Conservation (phyloP, 1,140 invertebrate species). For the Tyrophagus putrescentiae region DNA sequence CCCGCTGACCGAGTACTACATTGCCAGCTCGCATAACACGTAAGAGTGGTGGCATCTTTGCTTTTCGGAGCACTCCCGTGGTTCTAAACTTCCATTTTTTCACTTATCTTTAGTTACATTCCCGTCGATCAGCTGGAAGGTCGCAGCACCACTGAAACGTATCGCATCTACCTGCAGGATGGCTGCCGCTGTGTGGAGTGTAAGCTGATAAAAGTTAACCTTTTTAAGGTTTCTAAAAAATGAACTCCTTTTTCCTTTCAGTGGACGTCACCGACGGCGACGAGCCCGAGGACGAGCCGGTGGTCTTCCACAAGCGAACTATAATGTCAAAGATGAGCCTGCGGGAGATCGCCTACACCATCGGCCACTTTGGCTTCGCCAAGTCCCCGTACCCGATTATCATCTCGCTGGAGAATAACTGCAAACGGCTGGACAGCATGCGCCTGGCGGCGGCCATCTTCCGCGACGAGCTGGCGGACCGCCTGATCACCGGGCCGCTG, state of each 20-base stretch:
- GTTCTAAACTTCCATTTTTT: too few relatives aligned
- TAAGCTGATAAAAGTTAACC: too few relatives aligned
- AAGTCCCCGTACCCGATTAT: constrained; percentile 61
- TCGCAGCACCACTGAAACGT: constrained; percentile 42
- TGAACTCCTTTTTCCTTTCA: too few relatives aligned
- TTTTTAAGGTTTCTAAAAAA: too few relatives aligned
- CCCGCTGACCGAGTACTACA: constrained; percentile 48
- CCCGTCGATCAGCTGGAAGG: constrained; percentile 38
- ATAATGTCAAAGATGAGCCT: constrained; percentile 43
- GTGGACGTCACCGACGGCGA: constrained; percentile 48
- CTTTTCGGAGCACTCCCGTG: too few relatives aligned
- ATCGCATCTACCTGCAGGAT: constrained; percentile 36
- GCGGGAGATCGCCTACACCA: constrained; percentile 40
- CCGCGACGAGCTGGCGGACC: constrained; percentile 14
- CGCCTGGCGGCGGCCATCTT: constrained; percentile 61
- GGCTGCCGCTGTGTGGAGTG: constrained; percentile 41
- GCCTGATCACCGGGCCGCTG: neutral
- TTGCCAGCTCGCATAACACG: constrained; percentile 51
- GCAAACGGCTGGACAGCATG: constrained; percentile 67
- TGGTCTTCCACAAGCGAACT: constrained; percentile 44
- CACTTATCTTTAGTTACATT: too few relatives aligned
- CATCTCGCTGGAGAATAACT: constrained; percentile 90
- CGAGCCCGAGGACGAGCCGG: too few relatives aligned
- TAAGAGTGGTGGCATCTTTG: too few relatives aligned
- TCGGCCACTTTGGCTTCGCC: constrained; percentile 43